Evolutionary conservation across 2,113 vertebrate species (phyloP).

Genomic region (Elephas maximus): DNA sequence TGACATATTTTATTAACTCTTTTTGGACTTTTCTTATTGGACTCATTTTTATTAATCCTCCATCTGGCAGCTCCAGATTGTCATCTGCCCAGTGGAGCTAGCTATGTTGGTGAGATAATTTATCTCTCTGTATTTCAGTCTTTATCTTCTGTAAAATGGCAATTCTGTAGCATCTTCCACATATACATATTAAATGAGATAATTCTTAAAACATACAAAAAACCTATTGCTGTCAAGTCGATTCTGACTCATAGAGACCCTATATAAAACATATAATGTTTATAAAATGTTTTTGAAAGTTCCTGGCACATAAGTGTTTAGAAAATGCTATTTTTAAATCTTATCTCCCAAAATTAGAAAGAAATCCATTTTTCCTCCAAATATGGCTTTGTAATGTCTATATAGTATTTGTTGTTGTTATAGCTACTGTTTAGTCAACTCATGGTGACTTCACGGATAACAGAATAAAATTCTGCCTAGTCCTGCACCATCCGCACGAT

Average conservation of each 20-base stretch:
- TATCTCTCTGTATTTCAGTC: not conserved
- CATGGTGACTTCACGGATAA: not conserved
- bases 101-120: not conserved
- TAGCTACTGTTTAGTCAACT: not conserved
- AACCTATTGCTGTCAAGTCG: too few relatives aligned
- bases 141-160: not conserved
- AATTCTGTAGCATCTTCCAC: not conserved
- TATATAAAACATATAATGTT: not conserved
- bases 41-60: not conserved
- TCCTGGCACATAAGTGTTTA: not conserved
- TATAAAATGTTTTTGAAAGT: not conserved
- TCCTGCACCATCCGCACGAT: not conserved
- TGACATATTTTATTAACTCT: not conserved
- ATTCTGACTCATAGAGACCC: too few relatives aligned
- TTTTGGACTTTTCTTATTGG: constrained; percentile 5
- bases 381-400: not conserved
- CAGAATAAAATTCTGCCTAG: not conserved
- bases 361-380: not conserved
- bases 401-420: not conserved
- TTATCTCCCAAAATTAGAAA: not conserved
- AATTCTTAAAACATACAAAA: not conserved
- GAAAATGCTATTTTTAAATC: not conserved
- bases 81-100: not conserved
- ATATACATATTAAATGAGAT: not conserved
- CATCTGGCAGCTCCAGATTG: not conserved